Base-by-base conservation (phyloP, 2,888 invertebrate genomes). In the Drosophila fulvimacula region DNA sequence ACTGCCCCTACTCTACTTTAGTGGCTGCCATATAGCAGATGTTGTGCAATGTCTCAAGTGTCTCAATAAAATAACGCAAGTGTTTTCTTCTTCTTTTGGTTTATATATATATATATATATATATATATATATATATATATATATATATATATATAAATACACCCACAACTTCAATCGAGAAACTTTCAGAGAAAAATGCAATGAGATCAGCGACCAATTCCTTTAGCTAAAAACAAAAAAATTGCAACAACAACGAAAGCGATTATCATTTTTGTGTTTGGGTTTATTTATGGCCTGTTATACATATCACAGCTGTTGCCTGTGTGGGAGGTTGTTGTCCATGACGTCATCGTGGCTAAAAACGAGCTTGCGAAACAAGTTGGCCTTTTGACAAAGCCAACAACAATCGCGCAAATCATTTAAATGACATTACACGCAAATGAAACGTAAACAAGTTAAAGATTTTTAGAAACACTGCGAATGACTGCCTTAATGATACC, bases 361-460 rank as follows among this genome's bases (percentile, higher is more conserved):
- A 74, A 72, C 73, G 73, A 58, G 77, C 77, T 77, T 63, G 69
- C 64, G 53, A 83, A 84, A 87, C 84, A 76, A 82, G 84, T 85
- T 85, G 88, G 84, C 88, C 88, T 85, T 84, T 88, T 61, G 52
- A 66, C 77, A 77, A 68, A 71, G 66, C 67, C 74, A 79, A 69
- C 74, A 77, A 74, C 76, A 78, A 80, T 74, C 66, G 62, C 76
- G 81, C 77, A 80, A 77, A 88, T 83, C 85, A 86, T 83, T 88
- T 86, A 86, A 86, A 88, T 85, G 83, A 85, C 86, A 85, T 85
- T 88, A 85, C 88, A 85, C 86, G 86, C 86, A 75, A 88, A 84
- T 79, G 61, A 77, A 76, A 79, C 67, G 74, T 68, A 63, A 81
- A 76, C 70, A 76, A 70, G 56, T 58, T 63, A 62, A 48, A 55